Evolutionary conservation across 2,797 vertebrate species (phyloP).

Genomic region (Mareca strepera): DNA sequence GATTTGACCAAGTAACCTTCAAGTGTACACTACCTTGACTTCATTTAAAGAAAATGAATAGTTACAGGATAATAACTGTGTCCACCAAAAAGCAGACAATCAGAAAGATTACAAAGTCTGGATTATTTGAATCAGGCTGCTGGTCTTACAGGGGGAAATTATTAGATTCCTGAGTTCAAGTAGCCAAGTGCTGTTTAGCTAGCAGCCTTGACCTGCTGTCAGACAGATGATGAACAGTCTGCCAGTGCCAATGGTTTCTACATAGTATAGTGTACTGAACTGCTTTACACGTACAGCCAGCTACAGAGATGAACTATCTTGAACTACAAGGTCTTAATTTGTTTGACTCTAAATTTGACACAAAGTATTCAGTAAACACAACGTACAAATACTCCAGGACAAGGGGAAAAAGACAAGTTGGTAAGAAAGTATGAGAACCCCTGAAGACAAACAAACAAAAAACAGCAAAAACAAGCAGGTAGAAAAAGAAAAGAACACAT

Average conservation of each 20-base stretch:
- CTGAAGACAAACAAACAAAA: too few relatives aligned
- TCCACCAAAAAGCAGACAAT: not conserved
- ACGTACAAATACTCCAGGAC: not conserved
- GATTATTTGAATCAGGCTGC: not conserved
- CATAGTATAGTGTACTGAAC: not conserved
- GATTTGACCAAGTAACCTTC: not conserved
- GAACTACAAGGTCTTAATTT: not conserved
- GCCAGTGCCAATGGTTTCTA: not conserved
- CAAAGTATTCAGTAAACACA: not conserved
- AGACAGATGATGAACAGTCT: slow-evolving; percentile 39
- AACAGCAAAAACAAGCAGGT: not conserved
- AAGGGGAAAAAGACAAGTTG: not conserved
- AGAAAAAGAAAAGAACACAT: not conserved
- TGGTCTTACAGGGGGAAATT: not conserved
- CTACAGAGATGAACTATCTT: not conserved
- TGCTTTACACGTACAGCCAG: not conserved
- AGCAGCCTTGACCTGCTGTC: not conserved
- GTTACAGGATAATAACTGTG: not conserved
- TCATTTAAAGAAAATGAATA: slow-evolving; percentile 24
- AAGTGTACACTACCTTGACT: not conserved
- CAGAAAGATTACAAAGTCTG: not conserved
- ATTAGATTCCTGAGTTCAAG: slow-evolving; percentile 3
- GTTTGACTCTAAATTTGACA: not conserved
- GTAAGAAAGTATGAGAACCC: not conserved
- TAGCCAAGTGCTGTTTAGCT: not conserved